Evolutionary conservation across 2,888 invertebrate genomes (phyloP).

Genomic region (Julus scanicus): DNA sequence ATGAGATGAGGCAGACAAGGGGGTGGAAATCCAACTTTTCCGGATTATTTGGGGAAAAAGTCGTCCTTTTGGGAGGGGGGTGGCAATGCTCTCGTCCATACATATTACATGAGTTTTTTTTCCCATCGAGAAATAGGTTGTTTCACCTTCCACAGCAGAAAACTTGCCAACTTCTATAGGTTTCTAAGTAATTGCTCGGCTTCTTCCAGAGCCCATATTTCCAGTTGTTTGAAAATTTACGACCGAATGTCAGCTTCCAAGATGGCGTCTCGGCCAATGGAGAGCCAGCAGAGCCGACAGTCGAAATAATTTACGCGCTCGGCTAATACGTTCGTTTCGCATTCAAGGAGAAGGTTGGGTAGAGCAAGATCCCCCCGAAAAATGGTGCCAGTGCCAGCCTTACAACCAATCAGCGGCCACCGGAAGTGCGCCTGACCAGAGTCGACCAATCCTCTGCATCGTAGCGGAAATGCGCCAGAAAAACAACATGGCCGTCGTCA

Average conservation of each 20-base stretch:
- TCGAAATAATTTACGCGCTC: constrained; percentile 48
- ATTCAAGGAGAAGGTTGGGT: constrained; percentile 47
- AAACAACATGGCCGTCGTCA: constrained; percentile 39
- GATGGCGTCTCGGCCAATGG: constrained; percentile 53
- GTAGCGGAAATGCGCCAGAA: constrained; percentile 20
- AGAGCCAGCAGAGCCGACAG: constrained; percentile 3
- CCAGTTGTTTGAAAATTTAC: constrained; percentile 50
- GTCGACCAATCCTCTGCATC: background rate
- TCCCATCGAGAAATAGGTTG: constrained; percentile 21
- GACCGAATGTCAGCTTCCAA: constrained; percentile 40
- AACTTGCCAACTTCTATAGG: constrained; percentile 47
- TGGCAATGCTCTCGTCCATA: background rate
- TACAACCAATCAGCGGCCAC: background rate
- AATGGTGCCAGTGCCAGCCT: constrained; percentile 10
- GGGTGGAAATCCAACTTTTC: background rate
- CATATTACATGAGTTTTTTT: constrained; percentile 36
- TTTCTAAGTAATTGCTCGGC: constrained; percentile 15
- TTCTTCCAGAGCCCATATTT: constrained; percentile 41
- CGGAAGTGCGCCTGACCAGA: constrained; percentile 42
- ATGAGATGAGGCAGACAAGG: background rate
- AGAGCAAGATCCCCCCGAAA: constrained; percentile 18
- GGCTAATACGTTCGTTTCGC: constrained; percentile 46
- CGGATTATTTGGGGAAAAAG: background rate
- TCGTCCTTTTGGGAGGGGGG: background rate
- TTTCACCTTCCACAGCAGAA: constrained; percentile 36